These are phyloP conservation scores for Rhabditophanes sp. DNA, from an alignment of 2,888 invertebrate species.

Conservation along the genomic window DNA sequence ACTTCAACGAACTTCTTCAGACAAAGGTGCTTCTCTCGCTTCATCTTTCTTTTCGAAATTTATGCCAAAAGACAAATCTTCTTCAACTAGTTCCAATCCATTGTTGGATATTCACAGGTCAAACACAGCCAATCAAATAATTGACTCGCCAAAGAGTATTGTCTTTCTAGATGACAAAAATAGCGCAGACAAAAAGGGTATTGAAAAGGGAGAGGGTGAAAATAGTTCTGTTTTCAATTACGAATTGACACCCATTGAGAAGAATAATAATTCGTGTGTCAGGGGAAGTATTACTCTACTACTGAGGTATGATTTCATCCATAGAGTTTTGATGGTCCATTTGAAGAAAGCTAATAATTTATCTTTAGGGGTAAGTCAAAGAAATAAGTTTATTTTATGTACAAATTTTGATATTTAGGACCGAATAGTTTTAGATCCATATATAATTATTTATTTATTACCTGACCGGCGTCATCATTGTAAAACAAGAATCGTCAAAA, in stretches of 20 bases:
- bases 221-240: slow-evolving; percentile 36
- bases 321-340: slow-evolving; percentile 57
- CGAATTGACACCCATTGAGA: slow-evolving; percentile 59
- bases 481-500: slow-evolving; percentile 56
- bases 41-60: background rate
- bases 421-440: slow-evolving; percentile 65
- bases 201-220: no score
- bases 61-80: background rate
- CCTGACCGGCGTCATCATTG: slow-evolving; percentile 67
- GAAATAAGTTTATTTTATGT: slow-evolving; percentile 6
- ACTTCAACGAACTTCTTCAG: no score
- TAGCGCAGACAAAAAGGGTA: slow-evolving; percentile 10
- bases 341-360: slow-evolving; percentile 36
- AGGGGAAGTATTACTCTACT: slow-evolving; percentile 66
- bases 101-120: background rate
- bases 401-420: slow-evolving; percentile 1
- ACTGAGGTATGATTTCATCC: slow-evolving; percentile 63
- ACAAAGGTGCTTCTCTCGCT: background rate
- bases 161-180: background rate
- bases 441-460: slow-evolving; percentile 66
- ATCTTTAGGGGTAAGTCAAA: slow-evolving; percentile 54
- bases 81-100: slow-evolving; percentile 1
- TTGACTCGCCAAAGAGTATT: background rate
- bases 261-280: slow-evolving; percentile 56
- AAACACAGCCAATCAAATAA: background rate